Evolutionary conservation across 2,797 vertebrate genomes (phyloP).

Genomic region (Tadarida brasiliensis): DNA sequence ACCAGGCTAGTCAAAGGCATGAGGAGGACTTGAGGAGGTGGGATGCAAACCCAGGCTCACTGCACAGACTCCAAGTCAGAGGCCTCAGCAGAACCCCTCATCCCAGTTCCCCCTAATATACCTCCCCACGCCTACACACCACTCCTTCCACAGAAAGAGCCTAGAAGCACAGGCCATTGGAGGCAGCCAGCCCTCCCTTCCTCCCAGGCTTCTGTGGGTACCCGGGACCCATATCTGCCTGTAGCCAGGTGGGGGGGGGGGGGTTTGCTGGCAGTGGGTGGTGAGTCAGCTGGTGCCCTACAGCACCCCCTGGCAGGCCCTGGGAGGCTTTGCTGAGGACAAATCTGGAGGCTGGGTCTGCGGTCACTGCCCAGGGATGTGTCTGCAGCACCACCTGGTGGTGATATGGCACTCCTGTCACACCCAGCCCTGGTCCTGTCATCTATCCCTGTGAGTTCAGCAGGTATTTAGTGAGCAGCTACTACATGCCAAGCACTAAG

Average conservation of each 20-base stretch:
- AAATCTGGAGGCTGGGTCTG: not conserved
- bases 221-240: not conserved
- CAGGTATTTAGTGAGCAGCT: not conserved
- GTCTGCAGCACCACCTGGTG: constrained; percentile 70
- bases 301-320: not conserved
- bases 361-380: not conserved
- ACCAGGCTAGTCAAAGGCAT: not conserved
- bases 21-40: not conserved
- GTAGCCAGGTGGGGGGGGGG: not conserved
- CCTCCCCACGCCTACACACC: not conserved
- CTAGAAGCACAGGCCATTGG: not conserved
- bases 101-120: not conserved
- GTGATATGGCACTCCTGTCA: not conserved
- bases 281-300: not conserved
- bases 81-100: not conserved
- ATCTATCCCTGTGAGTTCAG: accelerated
- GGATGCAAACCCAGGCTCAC: not conserved
- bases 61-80: not conserved
- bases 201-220: not conserved
- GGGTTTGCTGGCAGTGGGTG: too few species aligned
- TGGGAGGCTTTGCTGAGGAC: not conserved
- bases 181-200: not conserved
- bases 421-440: not conserved
- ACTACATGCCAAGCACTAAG: not conserved
- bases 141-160: not conserved